A percentile compares a stretch with the other conserved stretches of the same genome.
These are phyloP conservation scores for Amphiura filiformis DNA, from an alignment of 35 echinoderm and acorn worm species.

Conservation along the genomic window DNA sequence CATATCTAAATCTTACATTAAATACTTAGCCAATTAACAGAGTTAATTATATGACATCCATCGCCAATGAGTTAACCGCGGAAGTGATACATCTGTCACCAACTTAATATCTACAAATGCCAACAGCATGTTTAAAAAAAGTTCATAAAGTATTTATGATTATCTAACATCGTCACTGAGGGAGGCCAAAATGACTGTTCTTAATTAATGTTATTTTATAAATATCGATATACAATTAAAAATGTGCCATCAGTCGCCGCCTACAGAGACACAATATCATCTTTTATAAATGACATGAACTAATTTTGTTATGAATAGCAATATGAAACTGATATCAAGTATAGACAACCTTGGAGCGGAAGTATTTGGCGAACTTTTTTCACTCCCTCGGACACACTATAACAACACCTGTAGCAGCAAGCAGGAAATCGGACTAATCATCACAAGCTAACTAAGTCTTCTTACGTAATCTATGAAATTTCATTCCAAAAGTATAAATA, in stretches of 20 bases:
- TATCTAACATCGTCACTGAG: not conserved
- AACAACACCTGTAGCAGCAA: too few species aligned
- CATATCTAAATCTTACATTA: too few species aligned
- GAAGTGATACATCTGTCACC: too few species aligned
- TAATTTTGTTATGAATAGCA: not conserved
- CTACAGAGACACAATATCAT: not conserved
- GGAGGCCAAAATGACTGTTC: not conserved
- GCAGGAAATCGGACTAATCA: too few species aligned
- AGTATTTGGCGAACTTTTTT: not conserved
- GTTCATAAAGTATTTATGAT: conserved; percentile 6
- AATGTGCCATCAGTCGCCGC: not conserved
- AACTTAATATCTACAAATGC: too few species aligned
- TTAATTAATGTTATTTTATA: conserved; percentile 4
- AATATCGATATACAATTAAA: not conserved
- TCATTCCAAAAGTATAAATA: too few species aligned
- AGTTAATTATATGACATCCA: too few species aligned
- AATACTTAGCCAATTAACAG: too few species aligned
- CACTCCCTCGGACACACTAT: too few species aligned
- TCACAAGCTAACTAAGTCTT: too few species aligned
- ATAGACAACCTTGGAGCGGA: not conserved
- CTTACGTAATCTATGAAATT: too few species aligned
- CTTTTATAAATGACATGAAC: not conserved
- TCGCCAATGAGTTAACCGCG: too few species aligned
- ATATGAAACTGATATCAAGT: not conserved
- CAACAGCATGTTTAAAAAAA: not conserved